Percentiles rank a stretch among this genome's conserved stretches.
These are phyloP conservation scores for Sepiola atlantica DNA, from an alignment of 2,888 invertebrate species.

Conservation along the genomic window DNA sequence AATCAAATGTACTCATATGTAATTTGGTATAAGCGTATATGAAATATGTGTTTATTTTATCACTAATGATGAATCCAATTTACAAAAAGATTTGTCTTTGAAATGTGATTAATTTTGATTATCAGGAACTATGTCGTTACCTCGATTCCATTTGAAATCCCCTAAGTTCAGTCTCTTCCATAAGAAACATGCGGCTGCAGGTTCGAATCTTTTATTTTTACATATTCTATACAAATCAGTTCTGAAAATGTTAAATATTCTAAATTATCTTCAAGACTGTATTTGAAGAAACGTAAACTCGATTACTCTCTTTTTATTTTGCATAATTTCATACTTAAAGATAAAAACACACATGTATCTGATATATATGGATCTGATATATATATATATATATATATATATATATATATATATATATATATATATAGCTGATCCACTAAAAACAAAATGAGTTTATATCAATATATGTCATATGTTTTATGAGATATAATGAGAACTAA, in stretches of 20 bases:
- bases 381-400: too few relatives aligned
- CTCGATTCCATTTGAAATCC: neutral
- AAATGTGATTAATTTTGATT: neutral
- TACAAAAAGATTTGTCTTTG: neutral
- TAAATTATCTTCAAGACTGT: neutral
- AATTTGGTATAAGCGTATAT: too few relatives aligned
- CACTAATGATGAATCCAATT: too few relatives aligned
- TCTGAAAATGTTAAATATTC: neutral
- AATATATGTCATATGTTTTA: too few relatives aligned
- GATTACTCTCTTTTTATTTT: neutral
- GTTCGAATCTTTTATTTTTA: neutral
- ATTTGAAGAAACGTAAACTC: neutral
- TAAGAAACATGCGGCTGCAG: neutral
- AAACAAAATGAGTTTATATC: too few relatives aligned
- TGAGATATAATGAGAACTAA: too few relatives aligned
- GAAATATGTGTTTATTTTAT: too few relatives aligned
- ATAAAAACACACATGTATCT: neutral
- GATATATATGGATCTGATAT: too few relatives aligned
- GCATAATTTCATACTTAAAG: too few relatives aligned
- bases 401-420: too few relatives aligned
- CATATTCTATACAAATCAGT: neutral
- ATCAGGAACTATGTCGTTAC: neutral
- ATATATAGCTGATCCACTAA: too few relatives aligned
- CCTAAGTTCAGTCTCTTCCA: neutral
- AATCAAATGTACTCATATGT: too few relatives aligned